phyloP scores from a whole-genome alignment of 2,888 invertebrate genomes.

The Eustalomyia histrio region DNA sequence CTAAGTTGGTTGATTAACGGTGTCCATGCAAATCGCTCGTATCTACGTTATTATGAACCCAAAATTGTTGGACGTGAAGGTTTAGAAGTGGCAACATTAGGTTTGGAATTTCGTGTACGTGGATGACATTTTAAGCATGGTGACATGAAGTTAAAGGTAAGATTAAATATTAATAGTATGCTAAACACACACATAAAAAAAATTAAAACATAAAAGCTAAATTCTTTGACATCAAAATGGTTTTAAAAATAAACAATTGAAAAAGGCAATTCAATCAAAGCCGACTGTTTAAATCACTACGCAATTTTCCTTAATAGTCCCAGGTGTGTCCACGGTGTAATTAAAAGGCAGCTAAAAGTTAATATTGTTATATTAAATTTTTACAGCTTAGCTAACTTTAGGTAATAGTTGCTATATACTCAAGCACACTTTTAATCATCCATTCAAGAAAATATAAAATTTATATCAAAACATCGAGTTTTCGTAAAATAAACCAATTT shows the following conservation, averaged over 20 bases:
- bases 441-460: no score
- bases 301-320: no score
- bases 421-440: no score
- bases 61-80: conserved; percentile 82
- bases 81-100: conserved; percentile 87
- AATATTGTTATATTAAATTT: no score
- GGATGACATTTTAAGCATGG: conserved; percentile 90
- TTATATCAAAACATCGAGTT: no score
- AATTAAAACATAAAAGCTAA: neutral
- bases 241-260: neutral
- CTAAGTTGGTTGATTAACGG: conserved; percentile 94
- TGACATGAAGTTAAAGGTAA: conserved; percentile 90
- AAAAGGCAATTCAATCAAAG: neutral
- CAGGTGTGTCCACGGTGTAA: no score
- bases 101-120: conserved; percentile 89
- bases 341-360: no score
- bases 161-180: conserved; percentile 63
- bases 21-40: conserved; percentile 83
- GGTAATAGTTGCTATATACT: no score
- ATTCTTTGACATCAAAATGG: neutral
- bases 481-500: no score
- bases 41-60: conserved; percentile 81
- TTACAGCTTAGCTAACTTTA: no score
- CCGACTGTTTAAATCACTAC: no score
- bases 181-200: neutral